Conservation (phyloP, 2,797 vertebrate genomes). For the Neoniphon sammara region DNA sequence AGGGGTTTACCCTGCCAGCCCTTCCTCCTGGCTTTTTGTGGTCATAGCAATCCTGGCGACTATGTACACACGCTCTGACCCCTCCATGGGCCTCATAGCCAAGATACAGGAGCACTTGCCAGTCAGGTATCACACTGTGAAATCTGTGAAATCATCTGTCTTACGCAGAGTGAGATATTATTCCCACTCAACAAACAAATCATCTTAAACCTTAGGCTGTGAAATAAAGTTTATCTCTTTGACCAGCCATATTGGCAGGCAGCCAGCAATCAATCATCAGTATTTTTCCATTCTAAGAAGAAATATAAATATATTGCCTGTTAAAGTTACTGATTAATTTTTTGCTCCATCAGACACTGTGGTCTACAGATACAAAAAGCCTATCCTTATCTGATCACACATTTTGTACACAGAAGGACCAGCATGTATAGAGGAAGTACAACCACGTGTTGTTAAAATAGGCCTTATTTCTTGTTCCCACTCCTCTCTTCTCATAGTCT, state of each 20-base stretch:
- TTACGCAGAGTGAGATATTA: too few species aligned
- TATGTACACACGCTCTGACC: conserved; percentile 91
- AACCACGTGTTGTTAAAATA: not conserved
- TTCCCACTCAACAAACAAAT: too few species aligned
- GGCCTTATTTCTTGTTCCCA: not conserved
- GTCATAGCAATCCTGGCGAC: conserved; percentile 91
- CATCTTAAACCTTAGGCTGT: too few species aligned
- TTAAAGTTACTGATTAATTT: conserved; percentile 12
- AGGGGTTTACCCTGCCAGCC: conserved; percentile 90
- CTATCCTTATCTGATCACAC: not conserved
- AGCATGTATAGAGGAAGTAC: too few species aligned
- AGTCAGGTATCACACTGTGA: conserved; percentile 82
- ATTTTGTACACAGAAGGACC: not conserved
- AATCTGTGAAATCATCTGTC: not conserved
- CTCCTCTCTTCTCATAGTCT: conserved; percentile 7
- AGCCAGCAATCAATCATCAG: too few species aligned
- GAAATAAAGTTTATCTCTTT: too few species aligned
- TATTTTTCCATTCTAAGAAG: too few species aligned
- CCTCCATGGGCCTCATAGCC: conserved; percentile 93
- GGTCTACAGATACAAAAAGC: not conserved
- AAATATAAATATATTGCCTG: too few species aligned
- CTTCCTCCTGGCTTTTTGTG: conserved; percentile 93
- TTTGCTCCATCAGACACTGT: not conserved
- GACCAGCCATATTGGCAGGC: too few species aligned
- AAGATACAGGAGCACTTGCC: conserved; percentile 93